A percentile compares a stretch with the other conserved stretches of the same genome.
phyloP scores from a whole-genome alignment of 2,888 invertebrate genomes.

The Pristionchus japonicus region DNA sequence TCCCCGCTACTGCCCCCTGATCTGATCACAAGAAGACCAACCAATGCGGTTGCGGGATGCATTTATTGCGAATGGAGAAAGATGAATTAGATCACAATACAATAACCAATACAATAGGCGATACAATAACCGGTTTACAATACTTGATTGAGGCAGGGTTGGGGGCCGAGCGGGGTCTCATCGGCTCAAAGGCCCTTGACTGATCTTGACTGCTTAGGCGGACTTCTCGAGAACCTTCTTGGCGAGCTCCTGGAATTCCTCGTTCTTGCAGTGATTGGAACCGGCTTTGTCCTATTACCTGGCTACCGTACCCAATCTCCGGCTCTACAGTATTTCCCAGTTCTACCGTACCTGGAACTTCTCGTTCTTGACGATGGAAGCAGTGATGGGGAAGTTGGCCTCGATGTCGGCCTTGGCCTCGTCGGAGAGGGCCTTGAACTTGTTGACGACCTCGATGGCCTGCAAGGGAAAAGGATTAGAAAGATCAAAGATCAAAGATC shows the following conservation, averaged over 20 bases:
- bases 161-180: background rate
- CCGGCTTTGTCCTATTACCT: too few relatives aligned
- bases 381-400: conserved; percentile 52
- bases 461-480: background rate
- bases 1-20: too few relatives aligned
- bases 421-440: conserved; percentile 51
- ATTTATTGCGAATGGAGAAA: background rate
- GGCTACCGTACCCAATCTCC: too few relatives aligned
- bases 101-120: background rate
- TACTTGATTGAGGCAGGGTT: background rate
- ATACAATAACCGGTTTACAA: background rate
- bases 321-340: background rate
- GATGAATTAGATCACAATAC: background rate
- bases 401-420: conserved; percentile 53
- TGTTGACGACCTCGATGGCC: conserved; percentile 41
- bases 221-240: background rate
- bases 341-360: conserved; percentile 14
- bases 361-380: conserved; percentile 50
- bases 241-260: conserved; percentile 15
- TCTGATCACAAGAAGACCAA: too few relatives aligned
- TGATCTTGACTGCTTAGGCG: background rate
- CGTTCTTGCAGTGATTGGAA: background rate
- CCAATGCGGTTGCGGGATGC: background rate
- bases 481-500: too few relatives aligned
- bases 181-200: background rate